phyloP scores from a whole-genome alignment of 2,113 vertebrate genomes.

The Coptodon bakossiorum region DNA sequence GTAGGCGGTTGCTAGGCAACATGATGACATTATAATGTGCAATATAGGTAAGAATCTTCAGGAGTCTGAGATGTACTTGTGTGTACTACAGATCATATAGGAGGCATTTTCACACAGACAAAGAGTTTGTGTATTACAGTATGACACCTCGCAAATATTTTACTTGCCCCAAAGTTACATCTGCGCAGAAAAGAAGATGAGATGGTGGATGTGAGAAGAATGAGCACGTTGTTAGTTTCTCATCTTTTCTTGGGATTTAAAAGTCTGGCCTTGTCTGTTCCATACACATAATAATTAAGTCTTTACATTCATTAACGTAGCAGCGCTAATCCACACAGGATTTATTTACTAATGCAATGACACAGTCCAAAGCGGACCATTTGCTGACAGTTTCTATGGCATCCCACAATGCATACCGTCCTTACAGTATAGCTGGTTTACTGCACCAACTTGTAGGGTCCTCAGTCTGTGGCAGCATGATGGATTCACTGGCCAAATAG shows the following conservation, averaged over 20 bases:
- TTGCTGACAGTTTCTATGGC: neutral
- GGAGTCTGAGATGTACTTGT: neutral
- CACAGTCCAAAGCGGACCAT: neutral
- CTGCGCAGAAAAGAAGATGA: neutral
- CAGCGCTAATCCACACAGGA: neutral
- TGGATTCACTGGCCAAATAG: conserved; percentile 66
- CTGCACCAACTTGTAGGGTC: conserved; percentile 34
- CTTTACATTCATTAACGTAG: neutral
- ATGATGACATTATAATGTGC: neutral
- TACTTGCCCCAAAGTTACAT: neutral
- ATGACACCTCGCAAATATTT: neutral
- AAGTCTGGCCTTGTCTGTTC: neutral
- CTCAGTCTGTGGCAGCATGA: conserved; percentile 57
- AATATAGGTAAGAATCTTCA: neutral
- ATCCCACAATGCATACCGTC: neutral
- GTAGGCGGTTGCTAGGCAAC: neutral
- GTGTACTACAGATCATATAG: neutral
- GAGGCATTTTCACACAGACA: neutral
- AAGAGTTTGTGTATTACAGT: neutral
- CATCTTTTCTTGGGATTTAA: neutral
- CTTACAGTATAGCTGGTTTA: conserved; percentile 17
- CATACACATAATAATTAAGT: neutral
- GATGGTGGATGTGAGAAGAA: neutral
- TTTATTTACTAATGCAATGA: neutral
- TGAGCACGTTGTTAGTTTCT: neutral